Evolutionary conservation across 2,113 vertebrate genomes (phyloP).

Genomic region (Hippocampus abdominalis): DNA sequence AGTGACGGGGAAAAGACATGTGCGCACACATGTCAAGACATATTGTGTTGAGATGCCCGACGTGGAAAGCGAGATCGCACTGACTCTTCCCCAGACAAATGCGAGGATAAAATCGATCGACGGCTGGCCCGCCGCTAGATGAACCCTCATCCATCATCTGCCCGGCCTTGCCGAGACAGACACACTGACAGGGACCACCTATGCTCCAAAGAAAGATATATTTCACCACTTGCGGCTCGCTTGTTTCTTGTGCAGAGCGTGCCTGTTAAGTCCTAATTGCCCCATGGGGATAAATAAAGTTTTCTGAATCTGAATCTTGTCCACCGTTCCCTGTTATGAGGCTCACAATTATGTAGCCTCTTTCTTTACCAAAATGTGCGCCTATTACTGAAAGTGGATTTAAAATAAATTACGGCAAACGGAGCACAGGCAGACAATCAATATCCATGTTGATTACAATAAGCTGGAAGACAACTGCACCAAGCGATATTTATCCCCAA

Average conservation of each 20-base stretch:
- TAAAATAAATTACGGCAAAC: conserved; percentile 88
- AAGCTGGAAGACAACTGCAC: conserved; percentile 72
- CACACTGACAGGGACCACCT: conserved; percentile 38
- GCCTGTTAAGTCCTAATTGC: too few relatives aligned
- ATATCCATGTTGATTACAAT: conserved; percentile 84
- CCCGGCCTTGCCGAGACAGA: conserved; percentile 34
- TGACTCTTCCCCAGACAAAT: conserved; percentile 50
- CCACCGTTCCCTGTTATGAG: conserved; percentile 5
- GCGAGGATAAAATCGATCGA: conserved; percentile 67
- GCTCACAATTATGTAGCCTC: not conserved
- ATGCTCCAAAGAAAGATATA: conserved; percentile 20
- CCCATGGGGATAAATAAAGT: too few relatives aligned
- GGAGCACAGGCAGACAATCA: conserved; percentile 75
- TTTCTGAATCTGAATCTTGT: too few relatives aligned
- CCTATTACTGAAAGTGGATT: conserved; percentile 75
- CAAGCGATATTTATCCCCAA: conserved; percentile 79
- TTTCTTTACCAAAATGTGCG: conserved; percentile 46
- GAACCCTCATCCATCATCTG: conserved; percentile 67
- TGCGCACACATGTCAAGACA: conserved; percentile 15
- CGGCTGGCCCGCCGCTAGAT: conserved; percentile 48
- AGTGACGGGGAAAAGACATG: conserved; percentile 8
- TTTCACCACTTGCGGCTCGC: conserved; percentile 24
- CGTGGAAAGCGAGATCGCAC: conserved; percentile 1
- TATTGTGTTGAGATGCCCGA: conserved; percentile 40
- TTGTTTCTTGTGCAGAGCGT: too few relatives aligned